These are phyloP conservation scores for Adoxophyes honmai DNA, from an alignment of 1,140 invertebrate genomes.

Conservation along the genomic window DNA sequence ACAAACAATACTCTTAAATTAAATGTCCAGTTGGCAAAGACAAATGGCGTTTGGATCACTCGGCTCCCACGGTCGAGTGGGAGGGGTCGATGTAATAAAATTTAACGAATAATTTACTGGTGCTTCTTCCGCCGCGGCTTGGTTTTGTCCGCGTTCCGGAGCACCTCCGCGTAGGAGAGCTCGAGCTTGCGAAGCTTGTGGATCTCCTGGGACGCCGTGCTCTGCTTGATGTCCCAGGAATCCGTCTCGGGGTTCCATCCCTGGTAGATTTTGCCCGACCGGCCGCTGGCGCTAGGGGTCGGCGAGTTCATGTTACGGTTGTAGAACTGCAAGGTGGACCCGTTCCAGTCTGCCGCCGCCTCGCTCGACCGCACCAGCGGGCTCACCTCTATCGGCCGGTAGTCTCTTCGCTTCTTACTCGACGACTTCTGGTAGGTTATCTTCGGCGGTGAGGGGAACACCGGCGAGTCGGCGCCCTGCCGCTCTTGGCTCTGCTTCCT, in stretches of 20 bases:
- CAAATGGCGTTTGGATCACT: constrained; percentile 70
- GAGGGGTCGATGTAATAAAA: constrained; percentile 61
- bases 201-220: constrained; percentile 87
- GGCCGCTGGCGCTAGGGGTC: constrained; percentile 70
- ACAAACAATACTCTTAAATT: constrained; percentile 59
- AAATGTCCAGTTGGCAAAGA: constrained; percentile 73
- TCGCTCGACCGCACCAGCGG: constrained; percentile 52
- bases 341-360: constrained; percentile 79
- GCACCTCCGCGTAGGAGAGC: constrained; percentile 89
- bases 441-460: constrained; percentile 78
- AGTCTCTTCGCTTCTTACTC: constrained; percentile 77
- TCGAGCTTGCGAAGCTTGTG: constrained; percentile 88
- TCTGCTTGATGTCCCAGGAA: constrained; percentile 81
- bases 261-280: constrained; percentile 70
- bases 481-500: constrained; percentile 78
- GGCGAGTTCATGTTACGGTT: constrained; percentile 78
- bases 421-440: constrained; percentile 77
- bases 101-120: constrained; percentile 48
- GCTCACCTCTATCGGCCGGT: constrained; percentile 73
- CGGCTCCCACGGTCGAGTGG: constrained; percentile 46
- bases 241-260: constrained; percentile 74
- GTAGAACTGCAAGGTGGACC: constrained; percentile 81
- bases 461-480: constrained; percentile 79
- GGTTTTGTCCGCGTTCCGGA: constrained; percentile 82
- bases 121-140: constrained; percentile 72